Conservation (phyloP, 1,140 invertebrate species). For the Dysdera silvatica region DNA sequence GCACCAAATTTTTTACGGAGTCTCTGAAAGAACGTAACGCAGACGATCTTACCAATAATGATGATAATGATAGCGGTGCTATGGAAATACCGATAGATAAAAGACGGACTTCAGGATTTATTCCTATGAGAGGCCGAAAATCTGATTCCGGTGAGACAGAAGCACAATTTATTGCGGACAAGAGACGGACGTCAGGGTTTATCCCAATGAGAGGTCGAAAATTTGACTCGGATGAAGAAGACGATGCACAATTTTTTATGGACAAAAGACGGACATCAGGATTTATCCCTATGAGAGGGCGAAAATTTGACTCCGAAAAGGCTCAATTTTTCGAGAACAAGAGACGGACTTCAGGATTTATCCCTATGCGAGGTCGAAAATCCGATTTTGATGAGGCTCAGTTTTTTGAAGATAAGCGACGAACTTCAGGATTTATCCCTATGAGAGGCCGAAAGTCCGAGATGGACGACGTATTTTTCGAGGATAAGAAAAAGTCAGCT, state of each 20-base stretch:
- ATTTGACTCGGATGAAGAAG: no score
- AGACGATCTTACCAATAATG: no score
- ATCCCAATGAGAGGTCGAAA: slow-evolving; percentile 10
- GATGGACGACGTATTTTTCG: background rate
- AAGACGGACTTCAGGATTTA: no score
- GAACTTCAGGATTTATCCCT: slow-evolving; percentile 8
- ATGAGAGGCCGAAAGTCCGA: background rate
- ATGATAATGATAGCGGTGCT: no score
- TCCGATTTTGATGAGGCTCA: background rate
- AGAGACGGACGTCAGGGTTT: no score
- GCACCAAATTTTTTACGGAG: no score
- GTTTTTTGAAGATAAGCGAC: background rate
- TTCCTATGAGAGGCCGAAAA: no score
- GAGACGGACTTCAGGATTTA: background rate
- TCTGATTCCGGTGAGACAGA: no score
- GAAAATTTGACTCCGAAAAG: background rate
- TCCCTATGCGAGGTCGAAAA: slow-evolving; percentile 23
- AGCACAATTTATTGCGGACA: no score
- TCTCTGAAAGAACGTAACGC: no score
- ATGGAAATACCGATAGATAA: background rate
- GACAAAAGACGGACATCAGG: background rate
- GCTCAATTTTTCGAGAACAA: background rate
- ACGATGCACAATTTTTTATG: no score
- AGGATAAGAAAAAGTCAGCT: no score
- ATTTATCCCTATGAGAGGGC: background rate